Conservation (phyloP, 2,888 invertebrate genomes). For the Metellina segmentata region DNA sequence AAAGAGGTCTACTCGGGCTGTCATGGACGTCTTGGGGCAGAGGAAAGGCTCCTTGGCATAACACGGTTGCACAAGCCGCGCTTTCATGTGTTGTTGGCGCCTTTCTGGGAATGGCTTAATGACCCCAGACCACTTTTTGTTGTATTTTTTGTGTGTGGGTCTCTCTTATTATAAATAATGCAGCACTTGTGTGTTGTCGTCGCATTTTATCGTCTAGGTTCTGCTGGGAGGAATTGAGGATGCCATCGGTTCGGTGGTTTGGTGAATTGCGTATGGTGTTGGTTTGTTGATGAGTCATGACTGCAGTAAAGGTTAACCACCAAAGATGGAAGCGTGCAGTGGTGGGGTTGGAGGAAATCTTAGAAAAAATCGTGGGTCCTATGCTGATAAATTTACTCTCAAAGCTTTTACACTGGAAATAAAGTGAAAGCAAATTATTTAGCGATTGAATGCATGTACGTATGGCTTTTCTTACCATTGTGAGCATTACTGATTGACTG, state of each 20-base stretch:
- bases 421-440: no score
- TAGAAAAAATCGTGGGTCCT: no score
- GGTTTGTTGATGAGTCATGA: not conserved
- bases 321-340: no score
- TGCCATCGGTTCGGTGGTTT: not conserved
- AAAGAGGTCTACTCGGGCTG: conserved; percentile 16
- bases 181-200: not conserved
- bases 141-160: not conserved
- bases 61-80: conserved; percentile 44
- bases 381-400: no score
- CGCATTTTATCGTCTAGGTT: not conserved
- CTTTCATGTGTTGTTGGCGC: conserved; percentile 54
- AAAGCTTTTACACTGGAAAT: no score
- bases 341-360: no score
- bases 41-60: not conserved
- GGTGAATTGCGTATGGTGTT: not conserved
- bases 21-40: conserved; percentile 1
- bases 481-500: no score
- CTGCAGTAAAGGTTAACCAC: no score
- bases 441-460: no score
- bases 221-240: no score
- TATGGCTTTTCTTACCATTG: no score
- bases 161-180: not conserved
- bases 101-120: conserved; percentile 53
- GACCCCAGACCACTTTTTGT: conserved; percentile 53